Conservation (phyloP, 1,140 invertebrate genomes). For the Calliopsis andreniformis region DNA sequence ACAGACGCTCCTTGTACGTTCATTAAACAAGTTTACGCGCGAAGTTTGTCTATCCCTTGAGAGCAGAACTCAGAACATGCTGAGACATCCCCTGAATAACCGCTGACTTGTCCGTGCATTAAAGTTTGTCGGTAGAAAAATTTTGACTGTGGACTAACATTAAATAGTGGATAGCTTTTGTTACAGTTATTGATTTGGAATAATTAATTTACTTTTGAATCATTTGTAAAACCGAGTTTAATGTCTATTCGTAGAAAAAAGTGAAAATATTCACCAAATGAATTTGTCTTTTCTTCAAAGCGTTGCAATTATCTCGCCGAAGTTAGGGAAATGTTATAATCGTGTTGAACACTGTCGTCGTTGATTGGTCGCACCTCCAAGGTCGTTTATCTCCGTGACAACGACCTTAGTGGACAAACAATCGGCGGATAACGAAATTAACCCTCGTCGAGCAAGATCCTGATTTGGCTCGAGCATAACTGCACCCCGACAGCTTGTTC, state of each 20-base stretch:
- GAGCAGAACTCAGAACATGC: not conserved
- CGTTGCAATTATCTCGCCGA: not conserved
- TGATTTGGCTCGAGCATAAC: slow-evolving; percentile 35
- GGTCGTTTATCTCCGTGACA: not conserved
- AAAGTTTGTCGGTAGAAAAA: not conserved
- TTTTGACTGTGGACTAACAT: not conserved
- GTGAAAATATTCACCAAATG: not conserved
- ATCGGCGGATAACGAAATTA: slow-evolving; percentile 51
- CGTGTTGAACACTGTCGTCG: not conserved
- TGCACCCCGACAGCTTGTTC: slow-evolving; percentile 21
- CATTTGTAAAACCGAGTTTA: no score
- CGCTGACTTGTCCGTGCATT: not conserved
- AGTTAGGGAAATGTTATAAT: not conserved
- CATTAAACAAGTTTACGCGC: slow-evolving; percentile 58
- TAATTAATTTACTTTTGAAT: no score
- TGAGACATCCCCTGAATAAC: not conserved
- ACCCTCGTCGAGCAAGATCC: slow-evolving; percentile 43
- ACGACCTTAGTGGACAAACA: slow-evolving; percentile 37
- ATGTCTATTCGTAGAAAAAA: not conserved
- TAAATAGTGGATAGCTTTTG: no score
- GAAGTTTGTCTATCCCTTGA: slow-evolving; percentile 6
- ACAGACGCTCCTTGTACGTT: slow-evolving; percentile 56
- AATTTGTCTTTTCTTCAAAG: no score
- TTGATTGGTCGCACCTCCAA: slow-evolving; percentile 1
- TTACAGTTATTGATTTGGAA: no score